A percentile compares a stretch with the other conserved stretches of the same genome.
Conservation (phyloP, 2,888 invertebrate genomes). For the Trilocha varians region DNA sequence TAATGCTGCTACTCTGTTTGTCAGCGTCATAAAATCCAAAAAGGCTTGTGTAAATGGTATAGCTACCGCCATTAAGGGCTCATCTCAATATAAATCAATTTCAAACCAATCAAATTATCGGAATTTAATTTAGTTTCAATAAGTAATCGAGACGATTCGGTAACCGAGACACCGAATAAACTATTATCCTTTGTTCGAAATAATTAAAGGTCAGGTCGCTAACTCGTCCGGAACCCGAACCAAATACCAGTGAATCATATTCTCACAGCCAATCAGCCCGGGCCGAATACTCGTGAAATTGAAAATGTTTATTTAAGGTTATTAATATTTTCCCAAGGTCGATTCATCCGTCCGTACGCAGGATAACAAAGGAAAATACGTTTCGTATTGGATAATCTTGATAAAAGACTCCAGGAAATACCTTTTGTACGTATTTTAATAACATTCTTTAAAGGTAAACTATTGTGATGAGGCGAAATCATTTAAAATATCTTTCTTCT, state of each 20-base stretch:
- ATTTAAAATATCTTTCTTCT: too few relatives aligned
- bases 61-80: too few relatives aligned
- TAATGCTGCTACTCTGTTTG: too few relatives aligned
- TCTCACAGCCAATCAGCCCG: conserved; percentile 23
- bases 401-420: conserved; percentile 6
- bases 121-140: too few relatives aligned
- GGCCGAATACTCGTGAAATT: conserved; percentile 12
- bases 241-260: conserved; percentile 34
- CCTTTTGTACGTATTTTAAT: not conserved
- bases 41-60: too few relatives aligned
- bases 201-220: conserved; percentile 34
- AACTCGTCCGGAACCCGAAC: conserved; percentile 29
- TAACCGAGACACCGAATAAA: conserved; percentile 10
- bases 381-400: conserved; percentile 16
- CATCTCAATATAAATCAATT: too few relatives aligned
- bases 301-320: conserved; percentile 10
- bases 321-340: conserved; percentile 11
- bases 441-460: too few relatives aligned
- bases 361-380: conserved; percentile 17
- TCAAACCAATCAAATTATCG: too few relatives aligned
- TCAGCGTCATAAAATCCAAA: too few relatives aligned
- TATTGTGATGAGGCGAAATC: too few relatives aligned
- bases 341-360: conserved; percentile 9
- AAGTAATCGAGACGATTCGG: not conserved
- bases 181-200: conserved; percentile 41